Base-by-base conservation (phyloP, 2,888 invertebrate species). In the Eilema depressum region DNA sequence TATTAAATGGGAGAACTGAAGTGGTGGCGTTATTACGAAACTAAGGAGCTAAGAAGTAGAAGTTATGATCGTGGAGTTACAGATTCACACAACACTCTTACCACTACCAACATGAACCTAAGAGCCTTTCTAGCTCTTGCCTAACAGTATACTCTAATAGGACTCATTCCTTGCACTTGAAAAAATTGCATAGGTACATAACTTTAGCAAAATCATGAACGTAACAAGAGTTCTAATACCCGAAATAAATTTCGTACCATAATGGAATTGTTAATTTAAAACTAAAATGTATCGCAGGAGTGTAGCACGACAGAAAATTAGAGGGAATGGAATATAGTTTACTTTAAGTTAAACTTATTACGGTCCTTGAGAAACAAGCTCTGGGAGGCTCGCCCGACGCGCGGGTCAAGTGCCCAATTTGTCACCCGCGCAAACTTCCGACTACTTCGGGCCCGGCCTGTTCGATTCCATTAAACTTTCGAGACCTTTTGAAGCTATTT, bases 391-490 rank as follows among this genome's bases (percentile, higher is more conserved):
- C 89, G 90, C 86, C 85, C 89, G 88, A 88, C 88, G 89, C 87
- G 89, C 93, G 94, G 95, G 95, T 95, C 95, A 95, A 95, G 95
- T 95, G 93, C 93, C 94, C 94, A 95, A 95, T 95, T 95, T 95
- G 95, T 95, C 95, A 95, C 95, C 93, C 92, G 93, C 90, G 91
- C 92, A 93, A 95, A 94, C 93, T 95, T 94, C 92, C 91, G 88
- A 90, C 93, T 92, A 91, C 92, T 89, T 88, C 89, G 89, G 84
- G 88, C 87, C 83, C 86, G 87, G 89, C 92, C 92, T 88, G 93
- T 94, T 94, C 95, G 95, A 94, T 95, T 94, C 95, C 94, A 95
- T 95, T 95, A 94, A 95, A 95, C 94, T 95, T 95, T 95, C 94
- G 93, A 94, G 93, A 93, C 94, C 93, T 94, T 93, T 92, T 91